Base-by-base conservation (phyloP, 2,888 invertebrate genomes). In the Acanthococcus lagerstroemiae region DNA sequence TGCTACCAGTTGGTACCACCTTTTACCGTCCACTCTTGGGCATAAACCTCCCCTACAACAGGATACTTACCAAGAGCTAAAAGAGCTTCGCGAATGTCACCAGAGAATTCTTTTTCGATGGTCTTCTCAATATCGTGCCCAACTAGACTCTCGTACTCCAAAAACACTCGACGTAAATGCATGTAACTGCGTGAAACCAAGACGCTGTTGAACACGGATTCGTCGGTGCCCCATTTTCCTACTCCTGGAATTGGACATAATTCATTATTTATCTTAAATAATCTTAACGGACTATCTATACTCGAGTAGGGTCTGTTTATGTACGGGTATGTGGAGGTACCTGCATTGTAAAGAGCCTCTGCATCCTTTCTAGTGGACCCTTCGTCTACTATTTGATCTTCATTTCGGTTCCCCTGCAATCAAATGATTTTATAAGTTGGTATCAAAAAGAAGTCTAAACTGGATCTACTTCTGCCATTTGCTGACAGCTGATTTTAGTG, bases 211-310 rank as follows among this genome's bases (percentile, higher is more conserved):
- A 95, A 93, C 67, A 84, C 82, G 0, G 90, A 89, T 78, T 93
- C 93, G 73, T 93, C 92, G 0, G 94, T 93, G 58, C 93, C 92
- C 88, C 90, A 89, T 77, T 89, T 85, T 25, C 86, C 85, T 74
- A 89, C 88, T 63, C 88, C 71, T 63, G 24, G 9, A 46, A 68
- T 71, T 30, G 30, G 65, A n/a, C 60, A 58, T 44, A 48, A 19
- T 27, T 2, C 1, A 2, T 1, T n/a, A 6, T 9, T 1, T 27
- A 37, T 24, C 25, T 61, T 52, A 4, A 60, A 61, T 26, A 37
- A 22, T 55, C 15, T 57, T n/a, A n/a, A n/a, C n/a, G n/a, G n/a
- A n/a, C n/a, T 37, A 3, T n/a, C 37, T 37, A 37, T 15, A 37
- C 12, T 2, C 37, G 3, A 37, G n/a, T 15, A 9, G 3, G 37